Conservation (phyloP, 2,797 vertebrate species). For the Eleutherodactylus coqui region DNA sequence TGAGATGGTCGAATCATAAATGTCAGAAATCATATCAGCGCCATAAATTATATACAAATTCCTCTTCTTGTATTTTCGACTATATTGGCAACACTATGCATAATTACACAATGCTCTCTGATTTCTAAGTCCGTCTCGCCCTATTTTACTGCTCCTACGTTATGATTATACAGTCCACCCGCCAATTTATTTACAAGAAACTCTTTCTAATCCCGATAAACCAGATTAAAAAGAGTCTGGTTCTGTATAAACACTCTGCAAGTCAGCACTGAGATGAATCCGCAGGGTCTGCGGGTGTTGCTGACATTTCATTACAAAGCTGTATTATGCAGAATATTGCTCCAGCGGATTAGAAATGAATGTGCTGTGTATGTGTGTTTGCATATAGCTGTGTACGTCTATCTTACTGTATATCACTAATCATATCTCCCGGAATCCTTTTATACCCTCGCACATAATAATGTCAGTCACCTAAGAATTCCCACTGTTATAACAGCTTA, state of each 20-base stretch:
- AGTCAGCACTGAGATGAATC: conserved; percentile 12
- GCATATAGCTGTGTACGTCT: conserved; percentile 1
- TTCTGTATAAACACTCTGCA: conserved; percentile 15
- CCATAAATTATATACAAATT: too few species aligned
- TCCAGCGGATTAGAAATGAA: conserved; percentile 29
- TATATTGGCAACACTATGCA: not conserved
- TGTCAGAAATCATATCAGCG: conserved; percentile 16
- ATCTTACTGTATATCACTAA: conserved; percentile 12
- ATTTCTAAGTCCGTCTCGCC: not conserved
- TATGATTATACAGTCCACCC: not conserved
- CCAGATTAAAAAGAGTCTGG: conserved; percentile 41
- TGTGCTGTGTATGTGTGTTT: conserved; percentile 24
- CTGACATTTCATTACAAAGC: conserved; percentile 46
- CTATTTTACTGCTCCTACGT: not conserved
- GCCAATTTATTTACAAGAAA: not conserved
- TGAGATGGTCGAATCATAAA: not conserved
- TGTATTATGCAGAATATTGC: conserved; percentile 44
- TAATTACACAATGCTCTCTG: not conserved
- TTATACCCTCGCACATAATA: conserved; percentile 38
- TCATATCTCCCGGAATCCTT: conserved; percentile 21
- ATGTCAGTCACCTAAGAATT: conserved; percentile 35
- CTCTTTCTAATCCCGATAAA: conserved; percentile 42
- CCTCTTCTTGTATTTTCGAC: not conserved
- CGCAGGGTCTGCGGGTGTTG: not conserved
- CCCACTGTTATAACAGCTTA: conserved; percentile 38